A percentile compares a stretch with the other conserved stretches of the same genome.
Evolutionary conservation across 2,113 vertebrate species (phyloP).

Genomic region (Anguilla japonica): DNA sequence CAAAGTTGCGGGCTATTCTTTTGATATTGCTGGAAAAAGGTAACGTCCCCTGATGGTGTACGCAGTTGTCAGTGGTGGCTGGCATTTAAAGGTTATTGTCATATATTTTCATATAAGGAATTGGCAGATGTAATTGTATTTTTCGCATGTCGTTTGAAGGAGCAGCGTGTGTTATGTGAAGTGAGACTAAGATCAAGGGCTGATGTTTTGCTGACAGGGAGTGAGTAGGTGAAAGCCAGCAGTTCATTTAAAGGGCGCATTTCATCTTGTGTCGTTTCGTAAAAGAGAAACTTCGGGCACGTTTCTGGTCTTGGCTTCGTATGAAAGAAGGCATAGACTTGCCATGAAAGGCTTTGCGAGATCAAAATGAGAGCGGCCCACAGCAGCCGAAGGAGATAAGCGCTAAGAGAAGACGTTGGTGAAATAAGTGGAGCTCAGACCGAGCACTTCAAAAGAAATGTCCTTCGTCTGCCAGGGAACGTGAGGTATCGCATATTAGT

Average conservation of each 20-base stretch:
- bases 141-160: background rate
- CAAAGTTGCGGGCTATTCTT: background rate
- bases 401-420: background rate
- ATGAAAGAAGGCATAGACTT: background rate
- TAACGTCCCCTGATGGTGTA: background rate
- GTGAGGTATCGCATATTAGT: background rate
- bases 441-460: background rate
- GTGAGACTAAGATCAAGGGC: background rate
- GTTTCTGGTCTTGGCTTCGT: background rate
- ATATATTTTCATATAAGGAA: background rate
- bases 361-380: background rate
- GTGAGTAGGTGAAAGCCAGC: background rate
- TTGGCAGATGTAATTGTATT: background rate
- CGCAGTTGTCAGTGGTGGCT: background rate
- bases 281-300: background rate
- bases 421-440: background rate
- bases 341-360: background rate
- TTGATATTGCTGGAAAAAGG: background rate
- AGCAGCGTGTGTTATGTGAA: background rate
- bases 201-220: background rate
- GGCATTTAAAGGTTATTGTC: background rate
- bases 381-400: background rate
- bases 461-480: background rate
- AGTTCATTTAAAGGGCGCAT: background rate
- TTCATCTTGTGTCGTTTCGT: constrained; percentile 4